Percentiles rank a stretch among this genome's conserved stretches.
Evolutionary conservation across 2,888 invertebrate genomes (phyloP).

Genomic region (Drosophila pseudotalamancana): DNA sequence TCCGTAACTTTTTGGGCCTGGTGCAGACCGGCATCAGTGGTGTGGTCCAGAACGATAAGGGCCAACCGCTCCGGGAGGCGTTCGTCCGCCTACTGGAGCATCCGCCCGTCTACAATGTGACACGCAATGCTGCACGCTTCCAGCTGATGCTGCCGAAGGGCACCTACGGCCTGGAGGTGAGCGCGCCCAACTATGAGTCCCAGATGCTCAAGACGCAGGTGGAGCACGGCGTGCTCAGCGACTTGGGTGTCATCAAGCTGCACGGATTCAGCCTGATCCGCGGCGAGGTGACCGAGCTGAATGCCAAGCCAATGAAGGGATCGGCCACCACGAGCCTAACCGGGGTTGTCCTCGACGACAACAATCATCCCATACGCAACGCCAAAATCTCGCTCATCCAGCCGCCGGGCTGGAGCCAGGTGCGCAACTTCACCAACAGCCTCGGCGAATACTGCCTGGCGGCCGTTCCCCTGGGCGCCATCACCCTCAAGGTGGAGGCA

Average conservation of each 20-base stretch:
- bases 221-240: slow-evolving; percentile 53
- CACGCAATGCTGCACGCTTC: slow-evolving; percentile 89
- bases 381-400: slow-evolving; percentile 85
- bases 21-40: slow-evolving; percentile 90
- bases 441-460: slow-evolving; percentile 78
- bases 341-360: slow-evolving; percentile 87
- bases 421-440: slow-evolving; percentile 76
- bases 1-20: slow-evolving; percentile 87
- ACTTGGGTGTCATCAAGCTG: slow-evolving; percentile 72
- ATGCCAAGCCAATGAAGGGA: slow-evolving; percentile 9
- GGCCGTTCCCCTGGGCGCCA: slow-evolving; percentile 82
- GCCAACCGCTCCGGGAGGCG: slow-evolving; percentile 90
- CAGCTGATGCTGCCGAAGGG: slow-evolving; percentile 90
- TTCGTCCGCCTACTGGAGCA: slow-evolving; percentile 87
- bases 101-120: slow-evolving; percentile 86
- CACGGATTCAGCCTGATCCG: slow-evolving; percentile 54
- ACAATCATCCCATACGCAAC: slow-evolving; percentile 86
- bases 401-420: slow-evolving; percentile 80
- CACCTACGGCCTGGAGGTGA: slow-evolving; percentile 87
- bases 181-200: slow-evolving; percentile 87
- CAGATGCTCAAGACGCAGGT: slow-evolving; percentile 84
- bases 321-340: slow-evolving; percentile 52
- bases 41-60: slow-evolving; percentile 88
- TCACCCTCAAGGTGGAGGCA: slow-evolving; percentile 86
- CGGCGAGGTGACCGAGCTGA: slow-evolving; percentile 71